Conservation (phyloP, 2,797 vertebrate genomes). For the Pelobates cultripes region DNA sequence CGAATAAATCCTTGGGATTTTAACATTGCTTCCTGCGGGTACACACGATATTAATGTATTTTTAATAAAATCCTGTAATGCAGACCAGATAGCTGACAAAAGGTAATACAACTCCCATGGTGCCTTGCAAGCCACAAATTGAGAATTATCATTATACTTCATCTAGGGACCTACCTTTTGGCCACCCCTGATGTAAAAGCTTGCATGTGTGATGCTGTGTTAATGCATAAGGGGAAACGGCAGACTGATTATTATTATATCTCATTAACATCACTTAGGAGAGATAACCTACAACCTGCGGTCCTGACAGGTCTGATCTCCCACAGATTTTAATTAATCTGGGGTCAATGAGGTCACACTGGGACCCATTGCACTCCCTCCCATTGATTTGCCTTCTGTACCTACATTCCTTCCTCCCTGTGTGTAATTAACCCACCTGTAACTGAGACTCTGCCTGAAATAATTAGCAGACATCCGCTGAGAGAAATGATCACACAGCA, state of each 20-base stretch:
- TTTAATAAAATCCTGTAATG: too few relatives aligned
- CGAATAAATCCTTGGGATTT: too few relatives aligned
- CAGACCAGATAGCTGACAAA: too few relatives aligned
- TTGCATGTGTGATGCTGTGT: too few relatives aligned
- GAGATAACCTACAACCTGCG: conserved; percentile 16
- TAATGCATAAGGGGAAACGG: too few relatives aligned
- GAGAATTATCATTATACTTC: too few relatives aligned
- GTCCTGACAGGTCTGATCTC: conserved; percentile 28
- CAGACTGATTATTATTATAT: background rate
- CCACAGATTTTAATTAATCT: conserved; percentile 36
- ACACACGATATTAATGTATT: too few relatives aligned
- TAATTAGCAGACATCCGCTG: conserved; percentile 51
- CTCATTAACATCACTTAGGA: background rate
- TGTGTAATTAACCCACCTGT: conserved; percentile 42
- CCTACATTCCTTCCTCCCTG: conserved; percentile 1
- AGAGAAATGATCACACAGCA: conserved; percentile 38
- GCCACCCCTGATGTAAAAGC: too few relatives aligned
- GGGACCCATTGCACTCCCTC: background rate
- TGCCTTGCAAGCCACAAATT: too few relatives aligned
- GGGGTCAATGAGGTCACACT: conserved; percentile 34
- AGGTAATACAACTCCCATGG: too few relatives aligned
- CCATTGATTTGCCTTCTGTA: conserved; percentile 10
- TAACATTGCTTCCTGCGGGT: too few relatives aligned
- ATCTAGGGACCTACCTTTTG: too few relatives aligned
- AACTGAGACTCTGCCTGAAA: conserved; percentile 53